These are phyloP conservation scores for Catharus minimus DNA, from an alignment of 2,113 vertebrate species.

Conservation along the genomic window DNA sequence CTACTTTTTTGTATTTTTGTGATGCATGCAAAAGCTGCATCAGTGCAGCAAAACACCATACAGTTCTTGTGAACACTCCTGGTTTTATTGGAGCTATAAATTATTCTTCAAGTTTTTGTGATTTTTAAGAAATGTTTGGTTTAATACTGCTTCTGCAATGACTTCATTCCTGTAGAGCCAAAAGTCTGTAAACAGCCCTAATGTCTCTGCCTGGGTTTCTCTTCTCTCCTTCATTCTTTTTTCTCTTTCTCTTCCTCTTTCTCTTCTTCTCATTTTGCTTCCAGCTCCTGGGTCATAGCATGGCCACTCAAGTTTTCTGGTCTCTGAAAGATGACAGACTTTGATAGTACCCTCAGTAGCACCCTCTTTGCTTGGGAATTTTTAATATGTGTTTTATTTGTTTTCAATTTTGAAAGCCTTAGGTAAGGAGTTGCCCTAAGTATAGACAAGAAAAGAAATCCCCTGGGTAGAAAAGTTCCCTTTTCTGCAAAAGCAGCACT, in stretches of 20 bases:
- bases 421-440: neutral
- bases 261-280: neutral
- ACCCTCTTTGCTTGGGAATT: neutral
- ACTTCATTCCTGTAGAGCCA: neutral
- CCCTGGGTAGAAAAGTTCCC: neutral
- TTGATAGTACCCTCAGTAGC: neutral
- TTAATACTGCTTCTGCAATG: neutral
- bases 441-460: neutral
- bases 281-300: neutral
- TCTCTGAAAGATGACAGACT: neutral
- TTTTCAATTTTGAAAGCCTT: neutral
- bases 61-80: neutral
- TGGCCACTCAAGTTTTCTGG: neutral
- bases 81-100: neutral
- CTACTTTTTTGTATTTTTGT: neutral
- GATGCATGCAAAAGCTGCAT: accelerated
- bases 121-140: neutral
- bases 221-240: neutral
- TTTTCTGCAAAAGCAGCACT: neutral
- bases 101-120: neutral
- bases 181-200: neutral
- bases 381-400: neutral
- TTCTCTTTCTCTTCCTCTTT: neutral
- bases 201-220: neutral
- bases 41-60: neutral